These are phyloP conservation scores for Morphnarchus princeps DNA, from an alignment of 2,113 vertebrate species.

Conservation along the genomic window DNA sequence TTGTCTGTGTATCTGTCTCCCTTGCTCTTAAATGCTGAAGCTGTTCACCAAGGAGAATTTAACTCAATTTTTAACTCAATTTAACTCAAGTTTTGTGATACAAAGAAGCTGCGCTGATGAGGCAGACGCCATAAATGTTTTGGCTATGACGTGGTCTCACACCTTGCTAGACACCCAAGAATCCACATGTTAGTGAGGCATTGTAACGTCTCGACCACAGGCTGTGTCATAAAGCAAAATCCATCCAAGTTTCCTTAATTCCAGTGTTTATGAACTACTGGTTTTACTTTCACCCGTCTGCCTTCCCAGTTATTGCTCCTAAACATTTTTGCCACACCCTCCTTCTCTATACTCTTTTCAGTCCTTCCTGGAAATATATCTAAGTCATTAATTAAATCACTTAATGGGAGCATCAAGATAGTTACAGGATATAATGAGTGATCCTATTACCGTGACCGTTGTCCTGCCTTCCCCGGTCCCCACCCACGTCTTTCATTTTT, in stretches of 20 bases:
- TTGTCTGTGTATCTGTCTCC: not conserved
- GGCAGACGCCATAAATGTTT: not conserved
- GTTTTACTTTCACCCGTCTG: not conserved
- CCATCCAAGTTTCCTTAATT: not conserved
- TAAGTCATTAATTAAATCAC: slow-evolving; percentile 25
- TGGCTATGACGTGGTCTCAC: not conserved
- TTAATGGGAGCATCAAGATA: not conserved
- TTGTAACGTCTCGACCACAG: not conserved
- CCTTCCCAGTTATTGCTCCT: not conserved
- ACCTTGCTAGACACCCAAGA: not conserved
- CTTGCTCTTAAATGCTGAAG: not conserved
- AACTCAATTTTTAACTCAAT: too few relatives aligned
- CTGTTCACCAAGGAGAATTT: not conserved
- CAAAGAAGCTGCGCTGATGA: not conserved
- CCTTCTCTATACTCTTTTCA: slow-evolving; percentile 6
- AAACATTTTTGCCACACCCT: not conserved
- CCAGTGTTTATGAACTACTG: not conserved
- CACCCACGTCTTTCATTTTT: slow-evolving; percentile 11
- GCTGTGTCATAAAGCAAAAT: not conserved
- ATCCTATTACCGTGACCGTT: not conserved
- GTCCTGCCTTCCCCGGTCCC: not conserved
- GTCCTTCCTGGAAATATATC: not conserved
- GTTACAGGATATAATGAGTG: not conserved
- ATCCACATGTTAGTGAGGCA: not conserved
- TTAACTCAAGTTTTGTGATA: not conserved